Evolutionary conservation across 2,113 vertebrate species (phyloP).

Genomic region (Neogale vison): DNA sequence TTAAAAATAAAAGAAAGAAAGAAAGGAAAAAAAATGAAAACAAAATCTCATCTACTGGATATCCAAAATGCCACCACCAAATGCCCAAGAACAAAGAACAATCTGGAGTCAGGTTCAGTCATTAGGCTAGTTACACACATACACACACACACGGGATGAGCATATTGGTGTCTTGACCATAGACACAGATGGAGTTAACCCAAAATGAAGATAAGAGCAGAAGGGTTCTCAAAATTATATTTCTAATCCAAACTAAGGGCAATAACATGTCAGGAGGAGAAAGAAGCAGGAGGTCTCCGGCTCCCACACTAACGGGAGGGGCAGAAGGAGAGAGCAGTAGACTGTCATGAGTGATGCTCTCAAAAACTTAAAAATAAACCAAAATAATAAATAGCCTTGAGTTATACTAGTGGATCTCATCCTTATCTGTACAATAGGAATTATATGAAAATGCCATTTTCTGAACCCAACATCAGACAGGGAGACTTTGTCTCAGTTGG

Average conservation of each 20-base stretch:
- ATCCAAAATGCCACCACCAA: neutral
- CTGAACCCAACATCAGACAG: neutral
- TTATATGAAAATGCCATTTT: neutral
- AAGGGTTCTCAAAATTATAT: neutral
- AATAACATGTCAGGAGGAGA: neutral
- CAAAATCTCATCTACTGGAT: neutral
- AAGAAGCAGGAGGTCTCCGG: neutral
- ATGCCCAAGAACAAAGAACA: neutral
- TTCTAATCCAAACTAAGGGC: neutral
- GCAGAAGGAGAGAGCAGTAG: neutral
- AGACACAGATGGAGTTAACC: neutral
- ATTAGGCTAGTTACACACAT: neutral
- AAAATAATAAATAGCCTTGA: neutral
- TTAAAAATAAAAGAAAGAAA: neutral
- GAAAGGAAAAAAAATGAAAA: neutral
- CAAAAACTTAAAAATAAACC: neutral
- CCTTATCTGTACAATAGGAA: neutral
- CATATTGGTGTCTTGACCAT: neutral
- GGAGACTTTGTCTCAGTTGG: neutral
- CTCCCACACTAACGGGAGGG: too few relatives aligned
- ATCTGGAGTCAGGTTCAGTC: neutral
- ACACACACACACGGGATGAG: too few relatives aligned
- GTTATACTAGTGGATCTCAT: neutral
- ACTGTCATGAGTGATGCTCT: neutral
- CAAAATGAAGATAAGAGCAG: neutral